Percentiles rank a stretch among this genome's conserved stretches.
phyloP scores from a whole-genome alignment of 2,888 invertebrate genomes.

The Drosophila macrospina region DNA sequence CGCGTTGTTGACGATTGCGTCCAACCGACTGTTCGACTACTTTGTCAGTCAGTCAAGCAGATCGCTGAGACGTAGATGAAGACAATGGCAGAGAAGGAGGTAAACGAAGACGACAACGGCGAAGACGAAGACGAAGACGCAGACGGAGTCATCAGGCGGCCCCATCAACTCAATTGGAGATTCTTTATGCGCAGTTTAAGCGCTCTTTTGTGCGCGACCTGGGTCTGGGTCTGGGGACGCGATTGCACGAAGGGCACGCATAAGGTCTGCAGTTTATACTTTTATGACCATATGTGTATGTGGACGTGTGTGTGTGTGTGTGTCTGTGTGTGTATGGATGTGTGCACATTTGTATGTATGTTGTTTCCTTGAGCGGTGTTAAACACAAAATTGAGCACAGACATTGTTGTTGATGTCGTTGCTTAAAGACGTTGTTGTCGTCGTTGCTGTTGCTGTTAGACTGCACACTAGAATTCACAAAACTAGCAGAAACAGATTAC shows the following conservation, averaged over 20 bases:
- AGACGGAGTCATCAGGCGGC: constrained; percentile 37
- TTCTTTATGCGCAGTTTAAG: constrained; percentile 71
- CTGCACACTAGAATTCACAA: constrained; percentile 51
- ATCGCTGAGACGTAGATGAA: constrained; percentile 27
- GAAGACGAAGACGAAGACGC: constrained; percentile 1
- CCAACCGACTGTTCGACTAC: constrained; percentile 36
- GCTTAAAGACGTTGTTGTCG: constrained; percentile 27
- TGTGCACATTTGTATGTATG: constrained; percentile 2
- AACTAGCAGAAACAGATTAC: constrained; percentile 9
- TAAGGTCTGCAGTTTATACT: constrained; percentile 72
- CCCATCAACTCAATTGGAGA: constrained; percentile 72
- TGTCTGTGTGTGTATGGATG: constrained; percentile 18
- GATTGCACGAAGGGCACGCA: constrained; percentile 68
- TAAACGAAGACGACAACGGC: not conserved
- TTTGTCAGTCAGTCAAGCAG: constrained; percentile 42
- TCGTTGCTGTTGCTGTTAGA: constrained; percentile 22
- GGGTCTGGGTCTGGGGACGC: constrained; percentile 15
- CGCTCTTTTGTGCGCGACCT: constrained; percentile 38
- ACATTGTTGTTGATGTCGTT: constrained; percentile 27
- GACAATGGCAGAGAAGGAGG: not conserved
- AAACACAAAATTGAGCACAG: constrained; percentile 56
- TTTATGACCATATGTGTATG: constrained; percentile 14
- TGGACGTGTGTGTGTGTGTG: not conserved
- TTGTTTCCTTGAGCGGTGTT: constrained; percentile 68
- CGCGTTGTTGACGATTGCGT: constrained; percentile 54